Percentiles rank a stretch among this genome's conserved stretches.
Evolutionary conservation across 2,113 vertebrate genomes (phyloP).

Genomic region (Regulus satrapa): DNA sequence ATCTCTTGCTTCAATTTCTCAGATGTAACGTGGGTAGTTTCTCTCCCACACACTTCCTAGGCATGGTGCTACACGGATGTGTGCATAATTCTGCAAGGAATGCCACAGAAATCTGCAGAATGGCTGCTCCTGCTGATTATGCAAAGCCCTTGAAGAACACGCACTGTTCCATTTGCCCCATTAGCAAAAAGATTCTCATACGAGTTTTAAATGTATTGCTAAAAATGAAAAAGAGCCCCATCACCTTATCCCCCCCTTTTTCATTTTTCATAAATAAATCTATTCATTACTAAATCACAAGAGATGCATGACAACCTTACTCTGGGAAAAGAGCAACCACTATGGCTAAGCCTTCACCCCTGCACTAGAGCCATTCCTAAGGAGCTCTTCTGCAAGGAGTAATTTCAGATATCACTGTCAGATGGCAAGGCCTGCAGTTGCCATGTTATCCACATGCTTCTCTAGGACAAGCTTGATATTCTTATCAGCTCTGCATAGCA

Average conservation of each 20-base stretch:
- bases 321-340: neutral
- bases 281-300: neutral
- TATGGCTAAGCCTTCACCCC: neutral
- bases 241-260: neutral
- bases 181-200: neutral
- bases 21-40: neutral
- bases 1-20: neutral
- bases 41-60: slow-evolving; percentile 16
- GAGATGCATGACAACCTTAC: neutral
- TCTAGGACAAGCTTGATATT: neutral
- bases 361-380: neutral
- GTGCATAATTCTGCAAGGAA: neutral
- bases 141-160: neutral
- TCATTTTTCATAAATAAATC: neutral
- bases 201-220: neutral
- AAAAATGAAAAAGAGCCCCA: neutral
- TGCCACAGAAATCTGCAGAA: neutral
- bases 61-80: neutral
- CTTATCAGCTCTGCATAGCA: neutral
- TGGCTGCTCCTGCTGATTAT: neutral
- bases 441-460: neutral
- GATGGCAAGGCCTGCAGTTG: neutral
- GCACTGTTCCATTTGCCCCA: neutral
- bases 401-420: neutral
- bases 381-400: neutral